Base-by-base conservation (phyloP, 2,113 vertebrate species). In the Prunella fulvescens region DNA sequence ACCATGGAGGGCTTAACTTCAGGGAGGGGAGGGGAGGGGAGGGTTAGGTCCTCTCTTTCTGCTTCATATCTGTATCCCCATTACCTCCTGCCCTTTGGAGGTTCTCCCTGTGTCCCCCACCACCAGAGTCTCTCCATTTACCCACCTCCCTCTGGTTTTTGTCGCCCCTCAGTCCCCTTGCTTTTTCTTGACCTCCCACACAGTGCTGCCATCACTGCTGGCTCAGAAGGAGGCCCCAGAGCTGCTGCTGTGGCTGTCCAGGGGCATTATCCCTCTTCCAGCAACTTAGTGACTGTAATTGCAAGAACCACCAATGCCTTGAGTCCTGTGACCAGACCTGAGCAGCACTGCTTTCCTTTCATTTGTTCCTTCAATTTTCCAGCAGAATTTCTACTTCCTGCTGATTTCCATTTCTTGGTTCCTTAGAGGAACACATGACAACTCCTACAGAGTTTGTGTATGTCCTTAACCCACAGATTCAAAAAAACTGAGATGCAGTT, bases 401-500 rank as follows among this genome's bases (percentile, higher is more conserved):
- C 28, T 37, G 18, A 73, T 48, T 87, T 77, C 54, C 28, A 29
- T 50, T 19, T 62, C 40, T 15, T 14, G 23, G 9, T 12, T 72
- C n/a, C 40, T 81, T 64, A 51, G 0, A 79, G 62, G 39, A 81
- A n/a, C n/a, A 17, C 2, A 12, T 15, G 29, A 61, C 53, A 35
- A 24, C 19, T 66, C 31, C 64, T 50, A 7, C 3, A 5, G 37
- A 37, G 61, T 40, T 57, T 31, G 9, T 18, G 10, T 23, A 58
- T 3, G 10, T 69, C 42, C n/a, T 86, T 86, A 51, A 60, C 47
- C 77, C 88, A 45, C 71, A 97, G 93, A 89, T 77, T 50, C 58
- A 92, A 60, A 87, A 87, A 95, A 73, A 65, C 53, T 56, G 95
- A 92, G 72, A 56, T 9, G 19, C 79, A 72, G 76, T 79, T 76